These are phyloP conservation scores for Coptodon bakossiorum DNA, from an alignment of 2,113 vertebrate genomes.

Conservation along the genomic window DNA sequence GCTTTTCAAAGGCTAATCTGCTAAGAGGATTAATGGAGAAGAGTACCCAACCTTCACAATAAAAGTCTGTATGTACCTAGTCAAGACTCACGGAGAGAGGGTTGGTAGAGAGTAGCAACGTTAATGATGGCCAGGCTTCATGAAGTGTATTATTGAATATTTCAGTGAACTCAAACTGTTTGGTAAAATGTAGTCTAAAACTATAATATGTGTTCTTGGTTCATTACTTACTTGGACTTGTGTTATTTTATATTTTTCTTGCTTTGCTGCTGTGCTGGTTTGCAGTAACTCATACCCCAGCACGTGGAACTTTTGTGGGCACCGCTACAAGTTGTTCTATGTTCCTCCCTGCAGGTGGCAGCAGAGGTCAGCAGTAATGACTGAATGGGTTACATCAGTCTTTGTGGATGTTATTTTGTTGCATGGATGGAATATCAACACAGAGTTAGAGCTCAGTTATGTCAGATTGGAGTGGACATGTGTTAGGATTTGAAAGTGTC, in stretches of 20 bases:
- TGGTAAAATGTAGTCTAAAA: rapidly evolving
- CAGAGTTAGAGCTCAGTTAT: not conserved
- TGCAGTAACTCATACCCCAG: not conserved
- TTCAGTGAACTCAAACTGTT: not conserved
- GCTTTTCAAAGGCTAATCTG: conserved; percentile 18
- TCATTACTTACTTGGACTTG: not conserved
- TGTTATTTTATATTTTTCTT: not conserved
- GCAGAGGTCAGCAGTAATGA: conserved; percentile 23
- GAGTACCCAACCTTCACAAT: not conserved
- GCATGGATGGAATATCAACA: not conserved
- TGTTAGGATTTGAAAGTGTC: not conserved
- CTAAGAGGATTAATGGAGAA: conserved; percentile 45
- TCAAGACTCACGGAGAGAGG: rapidly evolving
- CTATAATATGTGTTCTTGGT: not conserved
- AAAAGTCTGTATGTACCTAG: rapidly evolving
- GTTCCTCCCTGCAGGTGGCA: conserved; percentile 52
- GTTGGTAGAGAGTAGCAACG: not conserved
- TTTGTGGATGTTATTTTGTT: not conserved
- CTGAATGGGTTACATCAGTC: not conserved
- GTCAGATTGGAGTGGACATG: not conserved
- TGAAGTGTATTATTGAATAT: not conserved
- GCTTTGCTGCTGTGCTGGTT: not conserved
- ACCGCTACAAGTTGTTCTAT: not conserved
- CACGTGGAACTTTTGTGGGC: not conserved
- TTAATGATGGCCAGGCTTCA: rapidly evolving